Percentiles rank a stretch among this genome's conserved stretches.
Evolutionary conservation across 2,888 invertebrate species (phyloP).

Genomic region (Chalcosyrphus nemorum): DNA sequence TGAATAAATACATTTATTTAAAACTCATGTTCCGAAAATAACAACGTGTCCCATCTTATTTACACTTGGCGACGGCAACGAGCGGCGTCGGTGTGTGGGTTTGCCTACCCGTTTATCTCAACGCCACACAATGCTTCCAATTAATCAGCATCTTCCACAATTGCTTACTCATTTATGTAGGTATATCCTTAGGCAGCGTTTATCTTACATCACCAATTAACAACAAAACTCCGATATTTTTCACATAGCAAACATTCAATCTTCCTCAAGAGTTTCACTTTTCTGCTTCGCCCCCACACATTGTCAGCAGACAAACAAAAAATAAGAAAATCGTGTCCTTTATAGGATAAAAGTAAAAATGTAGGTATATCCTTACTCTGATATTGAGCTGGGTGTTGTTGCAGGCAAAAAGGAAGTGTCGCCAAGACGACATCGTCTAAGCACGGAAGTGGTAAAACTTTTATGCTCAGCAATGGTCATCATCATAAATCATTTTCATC

Average conservation of each 20-base stretch:
- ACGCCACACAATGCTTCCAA: constrained; percentile 10
- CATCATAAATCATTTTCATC: constrained; percentile 72
- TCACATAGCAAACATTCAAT: constrained; percentile 62
- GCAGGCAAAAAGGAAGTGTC: constrained; percentile 64
- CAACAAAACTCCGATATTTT: constrained; percentile 58
- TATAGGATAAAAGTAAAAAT: neutral
- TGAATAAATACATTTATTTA: neutral
- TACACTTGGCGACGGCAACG: neutral
- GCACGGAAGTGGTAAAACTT: constrained; percentile 63
- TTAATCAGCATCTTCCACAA: constrained; percentile 61
- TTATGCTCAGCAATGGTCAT: constrained; percentile 67
- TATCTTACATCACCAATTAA: constrained; percentile 67
- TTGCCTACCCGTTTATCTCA: neutral
- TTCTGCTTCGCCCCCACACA: neutral
- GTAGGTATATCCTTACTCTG: neutral
- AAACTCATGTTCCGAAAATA: neutral
- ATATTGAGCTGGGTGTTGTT: constrained; percentile 17
- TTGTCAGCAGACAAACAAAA: neutral
- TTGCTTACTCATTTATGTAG: constrained; percentile 65
- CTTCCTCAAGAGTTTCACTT: constrained; percentile 47
- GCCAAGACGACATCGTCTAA: constrained; percentile 62
- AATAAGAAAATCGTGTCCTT: neutral
- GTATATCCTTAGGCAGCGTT: constrained; percentile 43
- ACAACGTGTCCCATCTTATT: neutral
- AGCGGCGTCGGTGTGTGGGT: neutral